Percentiles rank a stretch among this genome's conserved stretches.
phyloP scores from a whole-genome alignment of 2,797 vertebrate genomes.

The Loriculus beryllinus region DNA sequence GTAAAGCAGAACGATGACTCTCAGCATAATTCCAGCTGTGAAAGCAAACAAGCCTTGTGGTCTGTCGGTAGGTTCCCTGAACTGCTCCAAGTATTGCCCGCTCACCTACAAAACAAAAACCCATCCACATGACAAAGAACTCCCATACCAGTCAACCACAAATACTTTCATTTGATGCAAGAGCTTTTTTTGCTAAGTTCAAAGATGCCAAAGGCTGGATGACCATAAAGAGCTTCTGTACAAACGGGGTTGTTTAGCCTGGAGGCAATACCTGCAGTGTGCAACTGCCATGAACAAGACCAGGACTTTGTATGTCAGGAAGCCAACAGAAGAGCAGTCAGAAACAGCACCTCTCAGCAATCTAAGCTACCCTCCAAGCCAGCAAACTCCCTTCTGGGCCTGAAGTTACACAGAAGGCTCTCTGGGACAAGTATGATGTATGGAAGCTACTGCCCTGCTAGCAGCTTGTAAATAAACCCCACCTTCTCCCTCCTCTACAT shows the following conservation, averaged over 20 bases:
- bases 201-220: neutral
- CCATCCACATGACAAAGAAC: rapidly evolving
- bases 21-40: neutral
- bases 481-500: neutral
- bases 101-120: neutral
- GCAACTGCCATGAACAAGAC: neutral
- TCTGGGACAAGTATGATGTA: neutral
- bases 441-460: neutral
- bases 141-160: neutral
- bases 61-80: neutral
- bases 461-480: neutral
- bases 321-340: neutral
- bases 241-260: neutral
- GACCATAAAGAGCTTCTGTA: neutral
- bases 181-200: neutral
- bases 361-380: neutral
- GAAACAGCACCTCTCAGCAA: neutral
- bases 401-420: neutral
- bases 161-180: neutral
- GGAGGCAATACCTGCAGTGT: neutral
- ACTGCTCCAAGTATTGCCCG: neutral
- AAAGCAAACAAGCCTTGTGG: neutral
- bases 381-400: neutral
- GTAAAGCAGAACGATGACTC: neutral
- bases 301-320: neutral